phyloP scores from a whole-genome alignment of 1,140 invertebrate genomes.

The Orius insidiosus region DNA sequence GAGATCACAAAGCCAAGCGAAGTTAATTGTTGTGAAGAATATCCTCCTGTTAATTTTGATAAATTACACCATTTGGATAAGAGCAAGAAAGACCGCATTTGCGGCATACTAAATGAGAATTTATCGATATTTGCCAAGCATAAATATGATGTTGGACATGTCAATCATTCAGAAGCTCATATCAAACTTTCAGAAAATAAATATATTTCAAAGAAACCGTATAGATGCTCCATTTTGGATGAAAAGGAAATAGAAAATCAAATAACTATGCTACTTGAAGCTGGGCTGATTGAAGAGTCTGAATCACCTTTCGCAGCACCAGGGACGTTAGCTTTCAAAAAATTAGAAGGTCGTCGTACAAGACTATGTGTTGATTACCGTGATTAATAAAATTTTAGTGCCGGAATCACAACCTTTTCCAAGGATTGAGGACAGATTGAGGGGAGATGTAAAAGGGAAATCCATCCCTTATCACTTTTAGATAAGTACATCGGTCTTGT shows the following conservation, averaged over 20 bases:
- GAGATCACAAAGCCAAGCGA: too few species aligned
- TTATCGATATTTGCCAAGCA: constrained; percentile 25
- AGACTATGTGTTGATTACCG: constrained; percentile 25
- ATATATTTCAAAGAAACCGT: constrained; percentile 23
- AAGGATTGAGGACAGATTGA: constrained; percentile 24
- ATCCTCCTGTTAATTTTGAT: neutral
- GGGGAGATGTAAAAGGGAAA: too few species aligned
- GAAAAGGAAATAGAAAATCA: constrained; percentile 25
- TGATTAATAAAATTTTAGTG: constrained; percentile 25
- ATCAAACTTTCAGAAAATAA: constrained; percentile 24
- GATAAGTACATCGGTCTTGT: too few species aligned
- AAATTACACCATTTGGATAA: neutral
- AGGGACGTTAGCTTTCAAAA: constrained; percentile 24
- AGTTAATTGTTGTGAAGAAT: neutral
- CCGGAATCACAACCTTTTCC: constrained; percentile 26
- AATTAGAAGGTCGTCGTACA: constrained; percentile 23
- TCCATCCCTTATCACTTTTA: too few species aligned
- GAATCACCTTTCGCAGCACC: constrained; percentile 25
- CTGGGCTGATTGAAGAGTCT: constrained; percentile 25
- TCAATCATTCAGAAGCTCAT: constrained; percentile 19
- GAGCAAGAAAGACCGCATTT: constrained; percentile 18
- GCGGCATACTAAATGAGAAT: constrained; percentile 20
- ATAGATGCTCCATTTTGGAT: constrained; percentile 24
- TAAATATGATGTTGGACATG: constrained; percentile 23
- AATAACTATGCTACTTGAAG: constrained; percentile 23